Conservation (phyloP, 2,113 vertebrate genomes). For the Burhinus bistriatus region DNA sequence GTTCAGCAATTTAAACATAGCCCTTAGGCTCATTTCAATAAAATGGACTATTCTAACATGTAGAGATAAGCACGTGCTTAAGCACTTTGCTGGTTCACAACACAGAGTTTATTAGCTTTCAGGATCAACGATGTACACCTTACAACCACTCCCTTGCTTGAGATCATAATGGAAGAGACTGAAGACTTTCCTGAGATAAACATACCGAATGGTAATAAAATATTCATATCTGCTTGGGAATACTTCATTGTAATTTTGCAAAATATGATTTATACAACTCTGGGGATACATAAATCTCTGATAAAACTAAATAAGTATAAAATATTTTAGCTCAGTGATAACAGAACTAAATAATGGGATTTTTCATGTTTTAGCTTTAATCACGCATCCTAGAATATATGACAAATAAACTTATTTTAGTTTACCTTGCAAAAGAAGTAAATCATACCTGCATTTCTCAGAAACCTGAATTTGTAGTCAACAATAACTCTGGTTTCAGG, state of each 20-base stretch:
- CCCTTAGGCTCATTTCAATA: neutral
- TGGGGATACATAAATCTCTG: neutral
- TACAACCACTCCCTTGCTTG: neutral
- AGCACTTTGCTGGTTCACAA: neutral
- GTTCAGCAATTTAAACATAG: neutral
- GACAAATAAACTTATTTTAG: neutral
- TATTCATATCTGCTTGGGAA: constrained; percentile 3
- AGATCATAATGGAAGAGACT: neutral
- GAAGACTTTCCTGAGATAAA: constrained; percentile 18
- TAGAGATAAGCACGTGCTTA: neutral
- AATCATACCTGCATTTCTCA: constrained; percentile 87
- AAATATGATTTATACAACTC: neutral
- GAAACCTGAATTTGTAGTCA: constrained; percentile 78
- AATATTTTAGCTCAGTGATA: neutral
- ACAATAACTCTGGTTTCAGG: constrained; percentile 79
- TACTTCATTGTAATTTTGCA: neutral
- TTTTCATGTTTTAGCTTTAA: neutral
- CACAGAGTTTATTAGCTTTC: neutral
- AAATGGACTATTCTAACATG: neutral
- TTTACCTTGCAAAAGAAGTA: neutral
- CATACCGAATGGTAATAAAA: neutral
- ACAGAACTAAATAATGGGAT: neutral
- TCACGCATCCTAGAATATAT: neutral
- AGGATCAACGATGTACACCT: neutral
- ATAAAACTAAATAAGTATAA: constrained; percentile 1